Percentiles rank a stretch among this genome's conserved stretches.
These are phyloP conservation scores for Anthopleura xanthogrammica DNA, from an alignment of 92 coral and sea anemone species.

Conservation along the genomic window DNA sequence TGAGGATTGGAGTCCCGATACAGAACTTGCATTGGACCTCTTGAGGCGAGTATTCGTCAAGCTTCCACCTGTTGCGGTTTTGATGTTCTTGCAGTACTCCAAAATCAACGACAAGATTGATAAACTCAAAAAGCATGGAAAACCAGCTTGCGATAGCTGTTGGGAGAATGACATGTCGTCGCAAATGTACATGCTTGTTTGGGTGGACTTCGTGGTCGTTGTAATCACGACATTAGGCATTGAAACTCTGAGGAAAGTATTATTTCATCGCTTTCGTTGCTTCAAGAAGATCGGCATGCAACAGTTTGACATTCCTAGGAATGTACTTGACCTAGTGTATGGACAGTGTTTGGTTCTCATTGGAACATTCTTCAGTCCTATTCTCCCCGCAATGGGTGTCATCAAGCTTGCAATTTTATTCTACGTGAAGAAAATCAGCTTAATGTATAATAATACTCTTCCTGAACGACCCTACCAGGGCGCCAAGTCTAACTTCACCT, in stretches of 20 bases:
- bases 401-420: conserved; percentile 79
- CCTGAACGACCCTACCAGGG: conserved; percentile 90
- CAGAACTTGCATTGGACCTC: conserved; percentile 85
- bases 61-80: conserved; percentile 83
- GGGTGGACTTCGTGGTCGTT: conserved; percentile 79
- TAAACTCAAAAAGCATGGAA: conserved; percentile 11
- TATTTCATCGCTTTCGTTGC: conserved; percentile 45
- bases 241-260: conserved; percentile 65
- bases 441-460: conserved; percentile 81
- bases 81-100: conserved; percentile 69
- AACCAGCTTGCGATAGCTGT: conserved; percentile 61
- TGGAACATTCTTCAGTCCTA: conserved; percentile 89
- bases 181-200: conserved; percentile 86
- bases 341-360: conserved; percentile 85
- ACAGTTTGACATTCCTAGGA: conserved; percentile 86
- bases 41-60: conserved; percentile 81
- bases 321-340: conserved; percentile 81
- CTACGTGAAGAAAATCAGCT: conserved; percentile 84
- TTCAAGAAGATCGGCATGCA: conserved; percentile 63
- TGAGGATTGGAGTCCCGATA: conserved; percentile 91
- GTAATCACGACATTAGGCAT: conserved; percentile 64
- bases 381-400: conserved; percentile 87
- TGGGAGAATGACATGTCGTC: conserved; percentile 92
- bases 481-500: conserved; percentile 82
- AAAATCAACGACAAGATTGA: conserved; percentile 42